A percentile compares a stretch with the other conserved stretches of the same genome.
Evolutionary conservation across 2,113 vertebrate species (phyloP).

Genomic region (Hypomesus transpacificus): DNA sequence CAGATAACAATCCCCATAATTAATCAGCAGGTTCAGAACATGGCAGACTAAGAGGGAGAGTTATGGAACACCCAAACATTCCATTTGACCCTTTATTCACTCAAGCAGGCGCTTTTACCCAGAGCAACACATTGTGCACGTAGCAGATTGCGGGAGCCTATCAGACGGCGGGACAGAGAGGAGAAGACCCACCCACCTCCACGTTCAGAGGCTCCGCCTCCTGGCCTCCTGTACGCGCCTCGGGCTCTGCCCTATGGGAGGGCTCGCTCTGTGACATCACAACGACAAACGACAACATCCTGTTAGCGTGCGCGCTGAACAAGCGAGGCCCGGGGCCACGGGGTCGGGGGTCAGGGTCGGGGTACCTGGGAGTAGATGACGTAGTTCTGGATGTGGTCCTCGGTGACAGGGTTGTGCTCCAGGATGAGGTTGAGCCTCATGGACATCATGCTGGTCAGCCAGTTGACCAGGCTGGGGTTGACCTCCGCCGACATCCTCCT

Average conservation of each 20-base stretch:
- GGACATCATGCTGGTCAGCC: constrained; percentile 85
- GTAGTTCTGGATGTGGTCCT: constrained; percentile 77
- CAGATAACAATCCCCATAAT: too few relatives aligned
- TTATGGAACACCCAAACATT: too few relatives aligned
- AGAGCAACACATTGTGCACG: too few relatives aligned
- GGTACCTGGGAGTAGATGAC: constrained; percentile 60
- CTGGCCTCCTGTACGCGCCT: constrained; percentile 26
- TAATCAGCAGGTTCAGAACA: too few relatives aligned
- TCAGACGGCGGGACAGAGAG: too few relatives aligned
- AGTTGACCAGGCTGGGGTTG: constrained; percentile 82
- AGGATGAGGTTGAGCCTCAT: constrained; percentile 76
- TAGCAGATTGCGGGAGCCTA: too few relatives aligned
- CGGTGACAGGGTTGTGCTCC: constrained; percentile 81
- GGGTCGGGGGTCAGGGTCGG: neutral
- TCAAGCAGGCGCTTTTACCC: too few relatives aligned
- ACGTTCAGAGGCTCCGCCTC: constrained; percentile 24
- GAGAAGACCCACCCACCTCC: constrained; percentile 40
- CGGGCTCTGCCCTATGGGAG: constrained; percentile 32
- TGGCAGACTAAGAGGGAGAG: too few relatives aligned
- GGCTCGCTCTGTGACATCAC: constrained; percentile 42
- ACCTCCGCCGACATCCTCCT: constrained; percentile 83
- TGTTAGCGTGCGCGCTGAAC: neutral
- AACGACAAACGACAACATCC: neutral
- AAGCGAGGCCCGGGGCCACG: neutral
- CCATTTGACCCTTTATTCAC: too few relatives aligned